These are phyloP conservation scores for Brachirus orientalis DNA, from an alignment of 2,113 vertebrate species.

Conservation along the genomic window DNA sequence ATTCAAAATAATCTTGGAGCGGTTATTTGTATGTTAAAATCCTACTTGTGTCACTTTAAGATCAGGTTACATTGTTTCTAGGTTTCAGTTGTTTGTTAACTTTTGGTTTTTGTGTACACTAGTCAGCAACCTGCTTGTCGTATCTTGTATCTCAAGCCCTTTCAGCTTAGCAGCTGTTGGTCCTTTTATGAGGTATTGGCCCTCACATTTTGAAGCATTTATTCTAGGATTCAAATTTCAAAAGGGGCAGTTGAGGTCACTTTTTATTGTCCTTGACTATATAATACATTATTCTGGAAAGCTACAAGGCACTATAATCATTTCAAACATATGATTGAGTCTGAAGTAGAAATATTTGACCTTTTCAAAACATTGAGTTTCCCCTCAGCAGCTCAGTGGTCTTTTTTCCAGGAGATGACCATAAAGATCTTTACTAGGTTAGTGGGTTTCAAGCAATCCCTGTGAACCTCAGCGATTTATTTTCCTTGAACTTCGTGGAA, in stretches of 20 bases:
- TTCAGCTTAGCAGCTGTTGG: conserved; percentile 72
- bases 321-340: conserved; percentile 21
- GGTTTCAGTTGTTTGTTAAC: conserved; percentile 75
- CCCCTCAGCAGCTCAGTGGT: conserved; percentile 1
- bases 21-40: too few species aligned
- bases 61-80: conserved; percentile 70
- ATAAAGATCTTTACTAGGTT: conserved; percentile 38
- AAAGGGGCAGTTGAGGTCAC: conserved; percentile 44
- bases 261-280: conserved; percentile 33
- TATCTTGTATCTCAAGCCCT: conserved; percentile 17
- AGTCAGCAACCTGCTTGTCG: conserved; percentile 67
- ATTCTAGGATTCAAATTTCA: conserved; percentile 73
- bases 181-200: conserved; percentile 68
- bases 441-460: conserved; percentile 43
- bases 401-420: conserved; percentile 37
- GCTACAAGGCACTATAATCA: not conserved
- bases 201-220: conserved; percentile 57
- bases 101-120: conserved; percentile 68
- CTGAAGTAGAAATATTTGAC: conserved; percentile 49
- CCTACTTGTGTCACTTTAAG: not conserved
- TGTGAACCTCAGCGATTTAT: conserved; percentile 66
- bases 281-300: conserved; percentile 24
- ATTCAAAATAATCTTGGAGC: too few species aligned
- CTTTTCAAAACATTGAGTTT: conserved; percentile 40
- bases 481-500: conserved; percentile 48